A percentile compares a stretch with the other conserved stretches of the same genome.
Evolutionary conservation across 2,888 invertebrate genomes (phyloP).

Genomic region (Tipula lateralis): DNA sequence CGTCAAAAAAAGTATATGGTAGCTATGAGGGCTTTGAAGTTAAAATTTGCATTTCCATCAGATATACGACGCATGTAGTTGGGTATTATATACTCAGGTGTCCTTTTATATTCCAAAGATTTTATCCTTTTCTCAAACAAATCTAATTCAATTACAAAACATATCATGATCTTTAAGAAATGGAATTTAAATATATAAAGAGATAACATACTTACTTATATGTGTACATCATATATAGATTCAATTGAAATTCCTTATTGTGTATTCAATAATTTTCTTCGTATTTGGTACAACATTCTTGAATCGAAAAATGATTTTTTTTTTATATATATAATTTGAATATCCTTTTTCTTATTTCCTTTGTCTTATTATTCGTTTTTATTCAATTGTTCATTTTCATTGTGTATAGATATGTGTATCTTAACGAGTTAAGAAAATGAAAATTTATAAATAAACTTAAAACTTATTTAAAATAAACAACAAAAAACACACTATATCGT

Average conservation of each 20-base stretch:
- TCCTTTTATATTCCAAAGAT: no score
- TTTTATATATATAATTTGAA: neutral
- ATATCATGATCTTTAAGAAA: no score
- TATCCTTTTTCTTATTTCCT: neutral
- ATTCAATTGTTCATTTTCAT: neutral
- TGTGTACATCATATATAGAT: neutral
- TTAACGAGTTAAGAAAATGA: no score
- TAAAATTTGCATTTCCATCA: no score
- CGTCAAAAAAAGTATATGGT: no score
- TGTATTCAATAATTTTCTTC: neutral
- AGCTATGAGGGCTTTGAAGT: no score
- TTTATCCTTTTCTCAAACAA: no score
- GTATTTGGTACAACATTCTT: neutral
- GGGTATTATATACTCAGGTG: no score
- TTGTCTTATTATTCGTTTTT: neutral
- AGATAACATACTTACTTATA: no score
- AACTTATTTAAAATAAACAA: neutral
- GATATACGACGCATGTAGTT: no score
- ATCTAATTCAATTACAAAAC: no score
- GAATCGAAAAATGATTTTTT: neutral
- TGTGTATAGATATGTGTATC: neutral
- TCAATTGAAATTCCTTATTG: neutral
- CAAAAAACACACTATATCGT: neutral
- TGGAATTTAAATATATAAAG: no score
- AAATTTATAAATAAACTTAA: neutral